Evolutionary conservation across 2,797 vertebrate genomes (phyloP), one percentile per base, ranked within the genome.

Genomic region (Sebastes matsubarae): DNA sequence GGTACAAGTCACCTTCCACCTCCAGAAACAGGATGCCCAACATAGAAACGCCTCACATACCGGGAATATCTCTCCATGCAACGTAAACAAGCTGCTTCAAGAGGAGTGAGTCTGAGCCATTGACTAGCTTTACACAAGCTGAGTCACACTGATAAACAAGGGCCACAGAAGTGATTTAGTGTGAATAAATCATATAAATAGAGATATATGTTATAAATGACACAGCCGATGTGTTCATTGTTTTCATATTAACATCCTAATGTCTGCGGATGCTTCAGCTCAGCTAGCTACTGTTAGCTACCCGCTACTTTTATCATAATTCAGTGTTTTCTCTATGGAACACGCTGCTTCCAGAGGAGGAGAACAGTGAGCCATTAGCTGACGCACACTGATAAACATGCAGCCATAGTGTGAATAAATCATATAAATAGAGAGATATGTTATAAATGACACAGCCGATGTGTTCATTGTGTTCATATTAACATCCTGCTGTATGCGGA

Each of bases 31-130:
- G 32, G 78, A 64, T 46, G 27, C 42, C 27, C n/a, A 29, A 61
- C 32, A 67, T 25, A 32, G 46, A 75, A 63, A 77, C 25, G 24
- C 42, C 79, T 16, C 29, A 78, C 75, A 88, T 72, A 27, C 73
- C 68, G 30, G 1, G 65, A 73, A 72, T 61, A 68, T 38, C 8
- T 67, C 24, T 60, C 58, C 46, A 3, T 54, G 86, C 87, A 8
- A 25, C 7, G 11, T 34, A 91, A 91, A 93, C 85, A 93, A 87
- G 54, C 68, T 2, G 42, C 58, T 71, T 57, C 52, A 67, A 63
- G 63, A 5, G 59, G 29, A 38, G 34, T 24, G 8, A 4, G n/a
- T 9, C 10, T 34, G 25, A 65, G 58, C 9, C 12, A 10, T 20
- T 36, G 74, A 82, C 73, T 38, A 74, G 84, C 73, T 38, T 11